Base-by-base conservation (phyloP, 2,797 vertebrate genomes). In the Gila robusta region DNA sequence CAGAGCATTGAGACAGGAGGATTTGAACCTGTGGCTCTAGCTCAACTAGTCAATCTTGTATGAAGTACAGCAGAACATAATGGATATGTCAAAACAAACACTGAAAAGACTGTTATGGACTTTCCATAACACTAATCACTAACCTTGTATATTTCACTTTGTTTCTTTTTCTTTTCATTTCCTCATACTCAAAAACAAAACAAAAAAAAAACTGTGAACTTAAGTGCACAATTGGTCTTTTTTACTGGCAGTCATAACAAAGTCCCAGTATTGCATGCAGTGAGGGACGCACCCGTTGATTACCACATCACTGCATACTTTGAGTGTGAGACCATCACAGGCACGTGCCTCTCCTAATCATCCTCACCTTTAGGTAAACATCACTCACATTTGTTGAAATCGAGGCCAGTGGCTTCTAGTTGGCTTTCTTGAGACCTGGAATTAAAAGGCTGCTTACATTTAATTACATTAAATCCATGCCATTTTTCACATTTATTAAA, bases 11-110 rank as follows among this genome's bases (percentile, higher is more conserved):
- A 90, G 71, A 85, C 81, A 26, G 26, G 3, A 59, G 73, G 32
- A 64, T 79, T 47, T 79, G 70, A 85, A 87, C 66, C 73, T 59
- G 83, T 59, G 79, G 12, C 87, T 85, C 87, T 16, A 32, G 87
- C 82, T 84, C n/a, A 87, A 82, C 87, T 67, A 86, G 87, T 87
- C 67, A 44, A 32, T 52, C 88, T 81, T 89, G 86, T 77, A 64
- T 72, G 16, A 80, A 77, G 9, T 41, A 21, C 32, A 69, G 72
- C 6, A 67, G 59, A 26, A 12, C 9, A 2, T 32, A 59, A 8
- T 47, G 52, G 64, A 85, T 71, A 28, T 71, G 64, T 47, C 39
- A 74, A 62, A 69, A 81, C 44, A 41, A 14, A 79, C 54, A 62
- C 8, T 32, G 32, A 6, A 47, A 56, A 59, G 44, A 44, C 28